Evolutionary conservation across 2,797 vertebrate species (phyloP), one percentile per base, ranked within the genome.

Genomic region (Falco novaeseelandiae): DNA sequence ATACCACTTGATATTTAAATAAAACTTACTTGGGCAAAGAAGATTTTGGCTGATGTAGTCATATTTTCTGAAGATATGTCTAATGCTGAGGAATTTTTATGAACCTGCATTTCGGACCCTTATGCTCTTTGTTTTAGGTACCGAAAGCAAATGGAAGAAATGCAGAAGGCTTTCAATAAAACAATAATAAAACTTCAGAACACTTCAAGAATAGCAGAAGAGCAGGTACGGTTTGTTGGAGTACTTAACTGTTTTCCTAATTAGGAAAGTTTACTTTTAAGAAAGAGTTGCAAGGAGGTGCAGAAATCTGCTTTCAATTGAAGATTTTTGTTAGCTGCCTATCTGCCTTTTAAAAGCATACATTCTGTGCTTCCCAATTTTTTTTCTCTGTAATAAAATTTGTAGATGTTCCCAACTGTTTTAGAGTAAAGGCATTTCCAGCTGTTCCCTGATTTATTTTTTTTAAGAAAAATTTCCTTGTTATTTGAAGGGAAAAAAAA

Each of bases 61-160:
- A 0, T n/a, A 2, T 51, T 74, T 91, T 51, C 36, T 83, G 15
- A 59, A 65, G 61, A 42, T 19, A 36, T 15, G 11, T 69, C 27
- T 62, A 40, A 29, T 44, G 78, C 40, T 10, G 23, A 81, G 19
- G 27, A 54, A 12, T 71, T 62, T n/a, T n/a, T 36, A 15, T 52
- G 27, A 77, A 59, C 21, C 34, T 14, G 7, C 14, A 18, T 48
- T 89, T 89, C 34, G 66, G 18, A 62, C 19, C 26, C 55, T 51
- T 58, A 12, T 6, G 4, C 27, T 89, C n/a, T 89, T 40, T 59
- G 71, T 96, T 96, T 70, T 69, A 99, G 99, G 95, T 99, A 99
- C 88, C 99, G 99, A 76, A 99, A 99, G 96, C 99, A 99, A 98
- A 99, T 99, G 99, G 99, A 99, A 95, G 99, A 99, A 98, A 99